These are phyloP conservation scores for Xanthorhoe designata DNA, from an alignment of 2,888 invertebrate species.

Conservation along the genomic window DNA sequence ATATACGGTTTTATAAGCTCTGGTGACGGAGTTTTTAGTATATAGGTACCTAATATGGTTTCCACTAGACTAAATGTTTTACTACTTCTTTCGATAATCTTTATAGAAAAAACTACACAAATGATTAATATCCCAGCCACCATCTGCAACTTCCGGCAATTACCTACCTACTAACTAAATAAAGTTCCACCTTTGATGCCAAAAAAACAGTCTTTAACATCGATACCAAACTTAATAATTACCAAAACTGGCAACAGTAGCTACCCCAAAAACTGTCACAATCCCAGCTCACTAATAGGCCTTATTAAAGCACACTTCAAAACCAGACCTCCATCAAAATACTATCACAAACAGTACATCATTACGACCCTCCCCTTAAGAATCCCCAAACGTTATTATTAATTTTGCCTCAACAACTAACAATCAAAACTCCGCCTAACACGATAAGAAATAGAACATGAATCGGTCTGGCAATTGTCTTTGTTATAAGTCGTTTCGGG, in stretches of 20 bases:
- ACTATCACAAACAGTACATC: constrained; percentile 63
- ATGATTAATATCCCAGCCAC: no score
- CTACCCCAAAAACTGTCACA: constrained; percentile 51
- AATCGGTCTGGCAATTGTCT: constrained; percentile 57
- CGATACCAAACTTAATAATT: constrained; percentile 35
- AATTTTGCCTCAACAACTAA: constrained; percentile 57
- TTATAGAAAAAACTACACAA: no score
- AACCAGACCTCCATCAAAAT: constrained; percentile 63
- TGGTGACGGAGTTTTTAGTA: no score
- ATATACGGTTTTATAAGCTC: no score
- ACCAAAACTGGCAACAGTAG: constrained; percentile 33
- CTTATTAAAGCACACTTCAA: constrained; percentile 67
- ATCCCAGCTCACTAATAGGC: constrained; percentile 61
- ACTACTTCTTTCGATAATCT: no score
- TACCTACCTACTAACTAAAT: not conserved
- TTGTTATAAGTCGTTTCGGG: constrained; percentile 60
- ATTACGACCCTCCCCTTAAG: constrained; percentile 70
- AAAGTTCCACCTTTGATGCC: constrained; percentile 9
- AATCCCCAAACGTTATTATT: constrained; percentile 74
- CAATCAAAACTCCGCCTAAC: constrained; percentile 57
- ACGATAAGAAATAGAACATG: constrained; percentile 58
- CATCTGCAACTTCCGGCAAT: not conserved
- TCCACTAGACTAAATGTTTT: no score
- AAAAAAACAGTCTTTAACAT: constrained; percentile 8
- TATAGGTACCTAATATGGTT: no score